Conservation (phyloP, 1,140 invertebrate species). For the Telenomus remus region DNA sequence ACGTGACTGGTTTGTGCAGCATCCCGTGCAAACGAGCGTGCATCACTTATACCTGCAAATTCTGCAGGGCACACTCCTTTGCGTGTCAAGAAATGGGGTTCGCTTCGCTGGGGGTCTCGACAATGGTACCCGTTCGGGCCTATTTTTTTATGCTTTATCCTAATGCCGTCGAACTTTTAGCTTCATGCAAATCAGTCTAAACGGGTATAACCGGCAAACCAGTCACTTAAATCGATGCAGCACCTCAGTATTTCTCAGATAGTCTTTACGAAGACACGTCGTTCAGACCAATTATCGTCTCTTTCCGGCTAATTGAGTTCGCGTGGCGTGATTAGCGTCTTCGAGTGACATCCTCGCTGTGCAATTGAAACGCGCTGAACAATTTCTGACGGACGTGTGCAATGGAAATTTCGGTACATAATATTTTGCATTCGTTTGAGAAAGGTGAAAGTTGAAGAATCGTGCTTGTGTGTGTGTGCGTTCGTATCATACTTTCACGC, state of each 20-base stretch:
- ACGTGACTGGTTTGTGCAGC: conserved; percentile 53
- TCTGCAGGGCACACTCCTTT: conserved; percentile 46
- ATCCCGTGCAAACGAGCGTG: conserved; percentile 24
- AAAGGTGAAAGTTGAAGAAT: conserved; percentile 35
- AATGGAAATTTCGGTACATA: neutral
- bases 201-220: conserved; percentile 65
- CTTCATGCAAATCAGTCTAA: conserved; percentile 74
- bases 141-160: conserved; percentile 62
- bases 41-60: conserved; percentile 35
- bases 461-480: no score
- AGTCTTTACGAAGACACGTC: conserved; percentile 49
- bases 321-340: neutral
- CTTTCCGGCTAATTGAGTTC: conserved; percentile 5
- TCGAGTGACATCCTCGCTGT: neutral
- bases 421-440: neutral
- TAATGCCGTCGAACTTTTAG: conserved; percentile 65
- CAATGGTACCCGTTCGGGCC: conserved; percentile 65
- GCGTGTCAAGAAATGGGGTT: conserved; percentile 52
- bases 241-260: conserved; percentile 60
- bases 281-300: conserved; percentile 21
- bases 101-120: conserved; percentile 71
- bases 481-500: neutral
- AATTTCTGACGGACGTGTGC: no score
- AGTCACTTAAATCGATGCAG: conserved; percentile 54
- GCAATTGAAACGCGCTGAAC: neutral